phyloP scores from a whole-genome alignment of 2,888 invertebrate genomes.

The Rotaria magnacalcarata region DNA sequence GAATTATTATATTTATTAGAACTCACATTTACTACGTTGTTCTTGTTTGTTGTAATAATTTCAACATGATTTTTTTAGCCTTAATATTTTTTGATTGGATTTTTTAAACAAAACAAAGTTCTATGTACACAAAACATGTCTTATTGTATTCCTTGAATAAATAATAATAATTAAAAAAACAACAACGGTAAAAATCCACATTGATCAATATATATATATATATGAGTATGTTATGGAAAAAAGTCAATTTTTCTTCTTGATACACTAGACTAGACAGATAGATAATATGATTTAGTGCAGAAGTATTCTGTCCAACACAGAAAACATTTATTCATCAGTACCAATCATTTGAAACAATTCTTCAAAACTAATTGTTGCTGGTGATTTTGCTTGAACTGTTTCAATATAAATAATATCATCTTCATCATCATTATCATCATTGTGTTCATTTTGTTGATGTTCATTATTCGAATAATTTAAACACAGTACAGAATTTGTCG shows the following conservation, averaged over 20 bases:
- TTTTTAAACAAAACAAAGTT: background rate
- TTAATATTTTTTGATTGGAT: too few species aligned
- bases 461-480: background rate
- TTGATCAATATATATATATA: background rate
- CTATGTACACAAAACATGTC: background rate
- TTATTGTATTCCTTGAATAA: slow-evolving; percentile 15
- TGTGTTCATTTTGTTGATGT: background rate
- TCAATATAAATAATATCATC: background rate
- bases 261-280: slow-evolving; percentile 15
- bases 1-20: too few species aligned
- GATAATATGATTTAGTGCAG: background rate
- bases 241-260: background rate
- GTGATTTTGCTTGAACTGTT: background rate
- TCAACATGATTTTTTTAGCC: too few species aligned
- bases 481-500: background rate
- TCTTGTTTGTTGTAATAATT: too few species aligned
- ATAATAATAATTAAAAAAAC: background rate
- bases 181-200: background rate
- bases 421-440: background rate
- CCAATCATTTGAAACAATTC: background rate
- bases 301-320: background rate
- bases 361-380: background rate
- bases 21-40: too few species aligned
- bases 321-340: background rate
- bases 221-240: background rate